Conservation (phyloP, 2,888 invertebrate genomes). For the Aporophyla nigra region DNA sequence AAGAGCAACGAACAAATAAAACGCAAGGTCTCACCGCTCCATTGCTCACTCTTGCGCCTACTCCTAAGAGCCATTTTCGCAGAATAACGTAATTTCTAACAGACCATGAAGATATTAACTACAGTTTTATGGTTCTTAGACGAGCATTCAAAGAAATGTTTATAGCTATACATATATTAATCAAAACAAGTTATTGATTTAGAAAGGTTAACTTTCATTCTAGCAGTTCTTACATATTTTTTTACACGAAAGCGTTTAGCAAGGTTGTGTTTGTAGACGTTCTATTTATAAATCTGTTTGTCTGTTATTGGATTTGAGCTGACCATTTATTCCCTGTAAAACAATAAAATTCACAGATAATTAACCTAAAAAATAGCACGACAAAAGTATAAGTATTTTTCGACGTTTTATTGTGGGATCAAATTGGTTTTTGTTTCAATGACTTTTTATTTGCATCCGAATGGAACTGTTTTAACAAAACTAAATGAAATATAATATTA, state of each 20-base stretch:
- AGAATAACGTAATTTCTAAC: constrained; percentile 44
- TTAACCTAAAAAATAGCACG: not conserved
- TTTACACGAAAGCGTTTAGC: constrained; percentile 2
- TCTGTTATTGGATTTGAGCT: not conserved
- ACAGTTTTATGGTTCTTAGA: constrained; percentile 18
- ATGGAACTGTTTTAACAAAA: not conserved
- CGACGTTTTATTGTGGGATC: constrained; percentile 5
- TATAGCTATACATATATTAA: constrained; percentile 15
- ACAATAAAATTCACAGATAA: not conserved
- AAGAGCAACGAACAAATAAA: constrained; percentile 64
- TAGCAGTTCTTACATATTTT: constrained; percentile 21
- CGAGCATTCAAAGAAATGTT: constrained; percentile 27
- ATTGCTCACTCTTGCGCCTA: constrained; percentile 40
- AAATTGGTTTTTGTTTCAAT: not conserved
- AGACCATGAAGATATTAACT: constrained; percentile 41
- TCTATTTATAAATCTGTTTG: not conserved
- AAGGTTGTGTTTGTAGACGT: constrained; percentile 2
- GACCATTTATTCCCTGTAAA: too few species aligned
- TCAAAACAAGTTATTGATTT: constrained; percentile 40
- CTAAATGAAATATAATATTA: not conserved
- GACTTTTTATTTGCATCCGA: not conserved
- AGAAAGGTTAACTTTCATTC: constrained; percentile 33
- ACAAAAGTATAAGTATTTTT: not conserved
- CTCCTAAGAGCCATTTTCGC: constrained; percentile 24
- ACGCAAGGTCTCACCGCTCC: constrained; percentile 68